These are phyloP conservation scores for Acleris holmiana DNA, from an alignment of 2,888 invertebrate genomes.

Conservation along the genomic window DNA sequence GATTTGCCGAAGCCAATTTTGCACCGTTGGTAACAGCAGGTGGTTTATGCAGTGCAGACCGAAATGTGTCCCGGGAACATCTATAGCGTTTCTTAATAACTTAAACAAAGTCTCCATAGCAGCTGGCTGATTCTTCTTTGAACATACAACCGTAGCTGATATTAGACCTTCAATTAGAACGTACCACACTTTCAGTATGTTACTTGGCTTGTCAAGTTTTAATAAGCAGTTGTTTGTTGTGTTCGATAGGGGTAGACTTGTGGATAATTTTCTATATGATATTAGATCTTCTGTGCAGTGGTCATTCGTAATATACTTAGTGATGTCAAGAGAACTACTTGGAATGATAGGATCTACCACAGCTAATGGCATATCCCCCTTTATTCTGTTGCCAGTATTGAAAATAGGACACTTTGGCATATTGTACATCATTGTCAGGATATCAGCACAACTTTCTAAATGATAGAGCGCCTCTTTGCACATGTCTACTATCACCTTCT, in stretches of 20 bases:
- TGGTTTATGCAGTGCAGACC: conserved; percentile 97
- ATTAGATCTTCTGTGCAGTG: conserved; percentile 87
- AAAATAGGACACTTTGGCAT: conserved; percentile 98
- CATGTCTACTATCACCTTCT: conserved; percentile 84
- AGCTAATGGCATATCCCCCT: conserved; percentile 90
- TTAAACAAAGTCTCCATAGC: conserved; percentile 95
- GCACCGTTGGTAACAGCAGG: conserved; percentile 94
- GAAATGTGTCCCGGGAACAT: conserved; percentile 94
- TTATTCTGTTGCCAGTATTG: conserved; percentile 93
- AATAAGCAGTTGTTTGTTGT: conserved; percentile 83
- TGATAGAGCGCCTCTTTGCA: conserved; percentile 93
- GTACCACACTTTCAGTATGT: conserved; percentile 95
- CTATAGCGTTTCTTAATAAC: conserved; percentile 89
- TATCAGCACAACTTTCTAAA: conserved; percentile 93
- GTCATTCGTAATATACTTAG: conserved; percentile 87
- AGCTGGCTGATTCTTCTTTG: conserved; percentile 94
- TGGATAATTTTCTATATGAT: conserved; percentile 85
- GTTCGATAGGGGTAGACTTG: conserved; percentile 76
- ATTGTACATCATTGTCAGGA: conserved; percentile 95
- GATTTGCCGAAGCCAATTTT: conserved; percentile 94
- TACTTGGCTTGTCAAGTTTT: conserved; percentile 91
- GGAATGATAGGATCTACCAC: conserved; percentile 94
- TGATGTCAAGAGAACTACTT: conserved; percentile 87
- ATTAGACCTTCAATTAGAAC: conserved; percentile 94
- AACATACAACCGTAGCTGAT: conserved; percentile 91